Conservation (phyloP, 2,113 vertebrate species). For the Nycticebus coucang region DNA sequence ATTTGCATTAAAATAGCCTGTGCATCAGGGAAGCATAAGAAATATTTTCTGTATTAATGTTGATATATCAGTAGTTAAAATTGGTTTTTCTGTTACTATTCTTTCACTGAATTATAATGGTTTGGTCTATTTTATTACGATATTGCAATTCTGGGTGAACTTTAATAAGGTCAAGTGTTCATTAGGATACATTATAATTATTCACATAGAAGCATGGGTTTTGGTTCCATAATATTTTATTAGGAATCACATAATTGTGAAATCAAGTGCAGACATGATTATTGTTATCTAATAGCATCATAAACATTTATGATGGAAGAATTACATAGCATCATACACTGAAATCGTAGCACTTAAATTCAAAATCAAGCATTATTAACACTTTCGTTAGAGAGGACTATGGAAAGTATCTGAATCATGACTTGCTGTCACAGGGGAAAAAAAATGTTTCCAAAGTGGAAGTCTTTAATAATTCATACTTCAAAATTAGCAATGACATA, state of each 20-base stretch:
- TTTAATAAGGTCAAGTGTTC: background rate
- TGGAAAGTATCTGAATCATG: background rate
- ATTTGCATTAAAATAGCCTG: background rate
- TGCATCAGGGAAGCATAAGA: background rate
- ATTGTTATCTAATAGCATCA: background rate
- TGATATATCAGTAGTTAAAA: background rate
- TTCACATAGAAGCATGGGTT: background rate
- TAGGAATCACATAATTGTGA: background rate
- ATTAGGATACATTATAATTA: background rate
- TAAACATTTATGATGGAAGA: background rate
- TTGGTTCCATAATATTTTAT: conserved; percentile 15
- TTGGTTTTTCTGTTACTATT: background rate
- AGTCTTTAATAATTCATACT: background rate
- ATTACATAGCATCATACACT: background rate
- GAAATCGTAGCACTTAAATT: background rate
- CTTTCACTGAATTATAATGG: conserved; percentile 1
- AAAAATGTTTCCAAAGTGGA: background rate
- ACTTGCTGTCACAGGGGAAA: background rate
- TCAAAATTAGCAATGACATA: background rate
- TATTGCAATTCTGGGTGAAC: background rate
- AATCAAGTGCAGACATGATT: background rate
- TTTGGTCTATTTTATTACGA: background rate
- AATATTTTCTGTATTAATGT: background rate
- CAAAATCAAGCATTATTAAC: conserved; percentile 15
- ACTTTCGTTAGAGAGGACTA: background rate